Evolutionary conservation across 2,113 vertebrate genomes (phyloP).

Genomic region (Poeciliopsis occidentalis): DNA sequence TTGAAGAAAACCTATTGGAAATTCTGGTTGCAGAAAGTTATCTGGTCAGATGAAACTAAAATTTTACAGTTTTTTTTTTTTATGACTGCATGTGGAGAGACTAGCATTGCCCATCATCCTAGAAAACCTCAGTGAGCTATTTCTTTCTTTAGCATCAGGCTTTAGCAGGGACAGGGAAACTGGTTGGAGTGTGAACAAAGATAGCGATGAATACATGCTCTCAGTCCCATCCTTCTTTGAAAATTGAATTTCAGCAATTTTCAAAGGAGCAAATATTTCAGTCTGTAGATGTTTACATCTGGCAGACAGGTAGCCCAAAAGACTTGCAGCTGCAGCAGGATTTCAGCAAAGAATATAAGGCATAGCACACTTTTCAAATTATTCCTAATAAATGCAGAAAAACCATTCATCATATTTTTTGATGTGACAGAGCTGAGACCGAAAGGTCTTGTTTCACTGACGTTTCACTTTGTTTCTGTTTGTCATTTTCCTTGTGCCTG

Average conservation of each 20-base stretch:
- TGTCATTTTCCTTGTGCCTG: background rate
- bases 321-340: background rate
- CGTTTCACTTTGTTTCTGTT: background rate
- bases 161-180: background rate
- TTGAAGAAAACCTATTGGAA: too few relatives aligned
- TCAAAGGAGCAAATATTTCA: too few relatives aligned
- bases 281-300: too few relatives aligned
- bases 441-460: constrained; percentile 11
- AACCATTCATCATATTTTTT: background rate
- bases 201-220: background rate
- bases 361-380: background rate
- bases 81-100: background rate
- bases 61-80: background rate
- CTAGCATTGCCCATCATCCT: background rate
- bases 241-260: too few relatives aligned
- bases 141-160: background rate
- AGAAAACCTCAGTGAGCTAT: background rate
- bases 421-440: constrained; percentile 14
- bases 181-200: background rate
- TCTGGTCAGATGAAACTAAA: background rate
- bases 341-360: background rate
- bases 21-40: background rate
- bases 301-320: background rate
- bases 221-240: too few relatives aligned
- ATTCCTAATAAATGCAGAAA: too few relatives aligned